These are phyloP conservation scores for Caenorhabditis macrosperma DNA, from an alignment of 2,888 invertebrate species.

Conservation along the genomic window DNA sequence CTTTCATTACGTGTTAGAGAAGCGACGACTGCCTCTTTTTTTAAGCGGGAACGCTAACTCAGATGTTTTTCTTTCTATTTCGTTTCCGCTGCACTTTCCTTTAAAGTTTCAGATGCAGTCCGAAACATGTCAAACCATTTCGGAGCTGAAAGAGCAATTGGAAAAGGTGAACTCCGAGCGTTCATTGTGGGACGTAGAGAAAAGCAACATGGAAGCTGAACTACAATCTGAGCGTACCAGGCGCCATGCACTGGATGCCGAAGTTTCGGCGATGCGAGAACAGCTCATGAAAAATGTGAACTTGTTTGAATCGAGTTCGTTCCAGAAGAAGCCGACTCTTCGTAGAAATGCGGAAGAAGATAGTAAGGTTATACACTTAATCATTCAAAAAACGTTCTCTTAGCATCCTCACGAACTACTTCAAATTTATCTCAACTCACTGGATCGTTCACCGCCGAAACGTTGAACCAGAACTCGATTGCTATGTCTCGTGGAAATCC, in stretches of 20 bases:
- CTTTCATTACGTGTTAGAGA: not conserved
- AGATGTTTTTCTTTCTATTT: too few species aligned
- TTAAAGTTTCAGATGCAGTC: conserved; percentile 58
- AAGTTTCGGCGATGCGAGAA: conserved; percentile 71
- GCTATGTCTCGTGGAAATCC: conserved; percentile 42
- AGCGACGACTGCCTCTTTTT: not conserved
- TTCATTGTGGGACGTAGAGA: conserved; percentile 30
- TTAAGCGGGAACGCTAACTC: too few species aligned
- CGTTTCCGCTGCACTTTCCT: not conserved
- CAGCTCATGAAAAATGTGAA: conserved; percentile 75
- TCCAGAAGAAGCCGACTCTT: conserved; percentile 54
- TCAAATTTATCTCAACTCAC: conserved; percentile 49
- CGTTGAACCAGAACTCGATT: not conserved
- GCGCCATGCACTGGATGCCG: conserved; percentile 64
- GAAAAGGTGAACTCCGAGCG: conserved; percentile 24
- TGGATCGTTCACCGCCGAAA: conserved; percentile 27
- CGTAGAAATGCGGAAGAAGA: conserved; percentile 25
- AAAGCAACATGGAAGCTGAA: conserved; percentile 32
- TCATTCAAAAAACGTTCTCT: too few species aligned
- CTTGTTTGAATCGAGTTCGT: conserved; percentile 69
- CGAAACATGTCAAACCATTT: conserved; percentile 38
- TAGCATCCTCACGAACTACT: conserved; percentile 39
- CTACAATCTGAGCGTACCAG: conserved; percentile 54
- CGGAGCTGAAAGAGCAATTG: conserved; percentile 46
- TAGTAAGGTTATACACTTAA: not conserved